Base-by-base conservation (phyloP, 2,797 vertebrate genomes). In the Helostoma temminkii region DNA sequence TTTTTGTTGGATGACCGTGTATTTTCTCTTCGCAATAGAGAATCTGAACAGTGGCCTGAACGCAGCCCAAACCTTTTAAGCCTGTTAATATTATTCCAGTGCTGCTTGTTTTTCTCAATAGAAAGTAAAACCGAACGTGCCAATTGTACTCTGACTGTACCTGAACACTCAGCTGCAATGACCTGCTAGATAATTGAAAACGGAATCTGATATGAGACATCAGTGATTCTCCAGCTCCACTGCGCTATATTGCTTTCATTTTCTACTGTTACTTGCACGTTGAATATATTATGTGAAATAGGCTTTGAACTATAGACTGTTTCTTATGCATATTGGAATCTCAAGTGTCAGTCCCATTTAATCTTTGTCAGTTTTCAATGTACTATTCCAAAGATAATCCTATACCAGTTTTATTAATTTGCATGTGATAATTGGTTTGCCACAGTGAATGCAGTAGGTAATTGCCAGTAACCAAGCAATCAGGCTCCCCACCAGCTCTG, bases 391-490 rank as follows among this genome's bases (percentile, higher is more conserved):
- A 57, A 83, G 39, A 82, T 86, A 81, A 86, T 87, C 80, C 71
- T 46, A 46, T 55, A 74, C 74, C 84, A 36, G 53, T 69, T 76
- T 80, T 76, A 84, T 80, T 87, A 45, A 89, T 91, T 91, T 90
- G 84, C 89, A 92, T 91, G 76, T 72, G 84, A 83, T 89, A 89
- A 92, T 91, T 88, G 75, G 73, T 82, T 83, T 77, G 76, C 80
- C 49, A 73, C 46, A 45, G 67, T 65, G 71, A 78, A 75, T 67
- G 67, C 54, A 22, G 65, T 16, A 76, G 42, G 72, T 80, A 85
- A 84, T 82, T 83, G 78, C 57, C 74, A 82, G 67, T 76, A 67
- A 84, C 68, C 61, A 61, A 79, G 66, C 58, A 47, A 70, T 58
- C 37, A 28, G 41, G 34, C 72, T 77, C 30, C 59, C 61, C 59